phyloP scores from a whole-genome alignment of 2,888 invertebrate species.

The Sphecodes monilicornis region DNA sequence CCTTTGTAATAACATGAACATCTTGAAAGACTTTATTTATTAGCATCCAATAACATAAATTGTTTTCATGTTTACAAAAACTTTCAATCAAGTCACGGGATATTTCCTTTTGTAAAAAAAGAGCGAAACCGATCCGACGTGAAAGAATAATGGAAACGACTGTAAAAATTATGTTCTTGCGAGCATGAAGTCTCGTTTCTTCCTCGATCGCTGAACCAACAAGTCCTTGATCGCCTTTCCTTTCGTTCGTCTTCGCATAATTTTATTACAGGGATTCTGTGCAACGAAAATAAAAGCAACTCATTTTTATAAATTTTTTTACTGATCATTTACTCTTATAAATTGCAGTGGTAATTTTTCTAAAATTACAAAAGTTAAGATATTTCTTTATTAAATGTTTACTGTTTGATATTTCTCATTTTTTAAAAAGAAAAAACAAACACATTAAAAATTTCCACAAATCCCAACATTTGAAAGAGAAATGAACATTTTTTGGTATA shows the following conservation, averaged over 20 bases:
- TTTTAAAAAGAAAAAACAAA: too few species aligned
- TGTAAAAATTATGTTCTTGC: background rate
- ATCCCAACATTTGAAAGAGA: background rate
- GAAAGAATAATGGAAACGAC: background rate
- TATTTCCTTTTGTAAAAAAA: background rate
- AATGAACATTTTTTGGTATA: background rate
- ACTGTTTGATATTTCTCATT: too few species aligned
- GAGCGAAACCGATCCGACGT: background rate
- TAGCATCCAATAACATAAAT: too few species aligned
- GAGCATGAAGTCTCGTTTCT: background rate
- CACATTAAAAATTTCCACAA: background rate
- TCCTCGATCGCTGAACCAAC: background rate
- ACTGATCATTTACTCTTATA: background rate
- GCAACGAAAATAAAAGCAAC: background rate
- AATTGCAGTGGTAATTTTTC: background rate
- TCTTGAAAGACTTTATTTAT: too few species aligned
- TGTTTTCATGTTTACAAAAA: too few species aligned
- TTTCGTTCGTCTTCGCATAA: background rate
- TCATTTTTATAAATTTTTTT: background rate
- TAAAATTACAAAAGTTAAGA: too few species aligned
- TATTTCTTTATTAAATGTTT: too few species aligned
- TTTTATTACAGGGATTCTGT: background rate
- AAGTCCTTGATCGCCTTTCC: slow-evolving; percentile 3
- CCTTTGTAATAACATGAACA: too few species aligned
- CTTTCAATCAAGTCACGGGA: background rate